A percentile compares a stretch with the other conserved stretches of the same genome.
Conservation (phyloP, 2,888 invertebrate species). For the Hyposoter didymator region DNA sequence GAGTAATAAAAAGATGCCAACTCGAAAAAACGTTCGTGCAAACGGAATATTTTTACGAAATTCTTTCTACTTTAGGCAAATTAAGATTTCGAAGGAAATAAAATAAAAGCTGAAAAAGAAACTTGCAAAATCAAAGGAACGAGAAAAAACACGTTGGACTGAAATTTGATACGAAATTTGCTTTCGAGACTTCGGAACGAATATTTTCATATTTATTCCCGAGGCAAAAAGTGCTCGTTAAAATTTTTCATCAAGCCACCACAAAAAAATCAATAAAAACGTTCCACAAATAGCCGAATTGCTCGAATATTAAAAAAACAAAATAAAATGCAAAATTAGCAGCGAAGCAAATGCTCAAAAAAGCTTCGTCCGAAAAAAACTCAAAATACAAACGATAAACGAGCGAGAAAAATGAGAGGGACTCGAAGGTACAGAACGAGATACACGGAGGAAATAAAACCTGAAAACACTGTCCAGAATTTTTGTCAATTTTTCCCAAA, state of each 20-base stretch:
- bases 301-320: conserved; percentile 1
- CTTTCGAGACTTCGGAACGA: conserved; percentile 20
- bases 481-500: not conserved
- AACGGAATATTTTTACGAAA: conserved; percentile 46
- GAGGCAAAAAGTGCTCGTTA: not conserved
- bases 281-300: not conserved
- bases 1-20: conserved; percentile 45
- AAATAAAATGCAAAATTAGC: conserved; percentile 15
- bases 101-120: conserved; percentile 29
- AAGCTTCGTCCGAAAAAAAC: conserved; percentile 41
- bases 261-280: not conserved
- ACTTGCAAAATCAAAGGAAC: conserved; percentile 18
- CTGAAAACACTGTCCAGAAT: not conserved
- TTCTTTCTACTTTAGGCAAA: conserved; percentile 26
- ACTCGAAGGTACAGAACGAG: conserved; percentile 43
- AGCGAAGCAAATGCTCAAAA: conserved; percentile 60
- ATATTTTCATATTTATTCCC: conserved; percentile 14
- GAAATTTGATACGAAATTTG: conserved; percentile 55
- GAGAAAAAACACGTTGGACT: conserved; percentile 35
- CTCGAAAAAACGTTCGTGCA: conserved; percentile 17
- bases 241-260: not conserved
- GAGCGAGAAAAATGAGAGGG: conserved; percentile 45
- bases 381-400: not conserved
- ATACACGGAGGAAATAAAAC: not conserved
- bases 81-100: conserved; percentile 8